Conservation (phyloP, 2,113 vertebrate genomes). For the Pomatostomus ruficeps region DNA sequence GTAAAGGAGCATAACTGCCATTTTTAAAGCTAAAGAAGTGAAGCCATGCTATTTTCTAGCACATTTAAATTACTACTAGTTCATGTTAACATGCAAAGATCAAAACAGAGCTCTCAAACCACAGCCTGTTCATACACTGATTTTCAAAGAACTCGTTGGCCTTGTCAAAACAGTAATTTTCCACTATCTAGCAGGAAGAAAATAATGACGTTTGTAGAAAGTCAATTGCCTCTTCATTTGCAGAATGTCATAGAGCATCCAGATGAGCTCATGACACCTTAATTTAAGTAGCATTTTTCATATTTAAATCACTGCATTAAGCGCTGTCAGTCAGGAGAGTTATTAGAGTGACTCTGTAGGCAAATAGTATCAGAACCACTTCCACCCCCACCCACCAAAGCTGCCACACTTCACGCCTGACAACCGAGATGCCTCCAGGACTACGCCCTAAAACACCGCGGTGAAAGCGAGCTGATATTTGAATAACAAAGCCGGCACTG, state of each 20-base stretch:
- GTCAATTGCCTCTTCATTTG: conserved; percentile 6
- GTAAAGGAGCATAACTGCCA: background rate
- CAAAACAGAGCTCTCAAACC: conserved; percentile 42
- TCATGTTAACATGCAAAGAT: conserved; percentile 6
- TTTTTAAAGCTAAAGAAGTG: background rate
- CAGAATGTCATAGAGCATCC: background rate
- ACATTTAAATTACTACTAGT: background rate
- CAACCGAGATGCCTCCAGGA: background rate
- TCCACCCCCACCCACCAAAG: background rate
- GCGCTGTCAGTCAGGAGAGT: background rate
- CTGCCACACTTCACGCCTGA: background rate
- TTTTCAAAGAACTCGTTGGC: background rate
- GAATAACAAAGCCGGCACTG: background rate
- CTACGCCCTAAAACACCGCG: background rate
- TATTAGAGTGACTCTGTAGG: background rate
- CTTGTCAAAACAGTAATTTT: conserved; percentile 53
- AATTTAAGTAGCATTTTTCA: conserved; percentile 1
- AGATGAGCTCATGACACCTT: background rate
- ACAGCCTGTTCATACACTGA: background rate
- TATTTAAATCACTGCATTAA: conserved; percentile 7
- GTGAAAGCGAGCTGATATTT: background rate
- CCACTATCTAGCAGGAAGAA: background rate
- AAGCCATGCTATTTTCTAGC: background rate
- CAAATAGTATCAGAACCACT: background rate
- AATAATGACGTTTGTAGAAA: conserved; percentile 6